Evolutionary conservation across 2,888 invertebrate genomes (phyloP).

Genomic region (Melipona beecheii): DNA sequence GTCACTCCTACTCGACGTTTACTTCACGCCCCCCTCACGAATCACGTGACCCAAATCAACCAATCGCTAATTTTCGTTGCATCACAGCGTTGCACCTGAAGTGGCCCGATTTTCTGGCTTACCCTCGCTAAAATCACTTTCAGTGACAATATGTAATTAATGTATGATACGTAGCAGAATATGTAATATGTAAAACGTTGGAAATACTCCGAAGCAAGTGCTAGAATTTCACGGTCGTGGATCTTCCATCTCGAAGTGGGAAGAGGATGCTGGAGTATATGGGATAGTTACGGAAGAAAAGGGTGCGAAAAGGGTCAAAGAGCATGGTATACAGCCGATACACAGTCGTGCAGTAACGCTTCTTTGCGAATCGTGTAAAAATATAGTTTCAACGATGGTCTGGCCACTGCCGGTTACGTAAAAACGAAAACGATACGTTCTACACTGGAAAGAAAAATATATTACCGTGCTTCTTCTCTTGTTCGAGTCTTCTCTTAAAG

Average conservation of each 20-base stretch:
- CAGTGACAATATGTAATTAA: too few species aligned
- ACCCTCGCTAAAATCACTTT: too few species aligned
- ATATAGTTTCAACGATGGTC: neutral
- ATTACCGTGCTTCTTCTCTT: neutral
- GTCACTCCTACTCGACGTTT: too few species aligned
- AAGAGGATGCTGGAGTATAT: neutral
- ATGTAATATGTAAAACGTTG: neutral
- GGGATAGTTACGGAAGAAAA: neutral
- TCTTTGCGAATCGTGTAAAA: neutral
- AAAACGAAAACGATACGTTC: neutral
- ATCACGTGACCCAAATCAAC: too few species aligned
- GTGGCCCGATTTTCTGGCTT: too few species aligned
- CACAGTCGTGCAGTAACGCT: neutral
- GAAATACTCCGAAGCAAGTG: neutral
- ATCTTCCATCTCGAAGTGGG: conserved; percentile 1
- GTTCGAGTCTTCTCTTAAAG: too few species aligned
- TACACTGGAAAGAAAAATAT: neutral
- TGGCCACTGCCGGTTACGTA: neutral
- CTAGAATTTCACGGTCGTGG: neutral
- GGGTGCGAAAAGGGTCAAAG: conserved; percentile 13
- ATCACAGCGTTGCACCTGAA: too few species aligned
- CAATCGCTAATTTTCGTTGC: too few species aligned
- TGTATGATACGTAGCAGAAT: too few species aligned
- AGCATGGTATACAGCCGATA: neutral
- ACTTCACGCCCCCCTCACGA: too few species aligned